These are phyloP conservation scores for Dorcus parallelipipedus DNA, from an alignment of 2,888 invertebrate genomes.

Conservation along the genomic window DNA sequence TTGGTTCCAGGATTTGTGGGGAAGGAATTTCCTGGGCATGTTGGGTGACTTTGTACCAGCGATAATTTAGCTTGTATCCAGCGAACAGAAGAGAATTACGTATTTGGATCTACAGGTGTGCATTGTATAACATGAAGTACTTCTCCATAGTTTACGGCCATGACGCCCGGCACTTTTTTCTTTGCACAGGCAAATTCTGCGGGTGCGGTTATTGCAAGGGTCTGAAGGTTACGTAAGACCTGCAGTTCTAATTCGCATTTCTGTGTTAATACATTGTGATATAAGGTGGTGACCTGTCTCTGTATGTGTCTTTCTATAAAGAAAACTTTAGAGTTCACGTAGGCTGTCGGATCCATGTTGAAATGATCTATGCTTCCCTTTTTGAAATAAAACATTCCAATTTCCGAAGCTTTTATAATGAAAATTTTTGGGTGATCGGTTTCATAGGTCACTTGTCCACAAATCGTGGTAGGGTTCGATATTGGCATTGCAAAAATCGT, in stretches of 20 bases:
- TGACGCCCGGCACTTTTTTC: slow-evolving; percentile 15
- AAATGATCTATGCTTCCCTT: neutral
- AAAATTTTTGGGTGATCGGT: neutral
- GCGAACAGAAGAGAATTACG: neutral
- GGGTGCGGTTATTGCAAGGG: slow-evolving; percentile 11
- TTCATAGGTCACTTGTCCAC: neutral
- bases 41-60: neutral
- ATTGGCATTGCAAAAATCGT: neutral
- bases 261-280: slow-evolving; percentile 7
- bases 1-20: neutral
- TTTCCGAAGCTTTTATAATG: neutral
- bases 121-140: slow-evolving; percentile 8
- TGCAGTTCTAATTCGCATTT: slow-evolving; percentile 12
- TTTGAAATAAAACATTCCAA: neutral
- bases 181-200: slow-evolving; percentile 16
- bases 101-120: neutral
- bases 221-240: slow-evolving; percentile 12
- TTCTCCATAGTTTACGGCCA: slow-evolving; percentile 12
- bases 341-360: slow-evolving; percentile 9
- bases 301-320: slow-evolving; percentile 11
- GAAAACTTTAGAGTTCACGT: slow-evolving; percentile 17
- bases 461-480: neutral
- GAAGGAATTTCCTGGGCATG: neutral
- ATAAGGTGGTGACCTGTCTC: slow-evolving; percentile 4
- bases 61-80: neutral